Conservation (phyloP, 92 coral and sea anemone species). For the Pocillopora grandis region DNA sequence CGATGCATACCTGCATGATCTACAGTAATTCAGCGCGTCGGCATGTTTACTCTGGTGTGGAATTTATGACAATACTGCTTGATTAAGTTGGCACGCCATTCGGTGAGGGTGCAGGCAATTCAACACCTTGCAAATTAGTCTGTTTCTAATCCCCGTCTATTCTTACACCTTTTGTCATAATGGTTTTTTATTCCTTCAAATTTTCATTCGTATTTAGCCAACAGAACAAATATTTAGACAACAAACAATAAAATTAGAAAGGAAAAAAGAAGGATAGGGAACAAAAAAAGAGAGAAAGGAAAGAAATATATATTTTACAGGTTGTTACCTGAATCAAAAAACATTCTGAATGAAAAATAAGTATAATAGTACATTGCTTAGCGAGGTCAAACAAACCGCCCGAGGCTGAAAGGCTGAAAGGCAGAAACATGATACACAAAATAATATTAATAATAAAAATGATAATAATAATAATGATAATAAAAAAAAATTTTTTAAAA, state of each 20-base stretch:
- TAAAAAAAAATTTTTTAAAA: too few relatives aligned
- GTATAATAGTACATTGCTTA: too few relatives aligned
- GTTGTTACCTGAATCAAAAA: too few relatives aligned
- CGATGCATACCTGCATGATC: conserved; percentile 34
- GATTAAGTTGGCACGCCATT: conserved; percentile 8
- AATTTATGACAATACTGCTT: conserved; percentile 21
- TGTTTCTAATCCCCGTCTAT: background rate
- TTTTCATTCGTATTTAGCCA: background rate
- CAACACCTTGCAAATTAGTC: conserved; percentile 26
- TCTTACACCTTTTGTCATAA: background rate
- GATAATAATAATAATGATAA: too few relatives aligned
- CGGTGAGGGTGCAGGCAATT: background rate
- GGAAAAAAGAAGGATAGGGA: background rate
- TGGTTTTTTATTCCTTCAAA: background rate
- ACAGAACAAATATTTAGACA: background rate
- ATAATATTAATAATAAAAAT: too few relatives aligned
- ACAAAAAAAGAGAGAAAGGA: too few relatives aligned
- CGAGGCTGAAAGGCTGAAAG: too few relatives aligned
- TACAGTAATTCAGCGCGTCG: conserved; percentile 8
- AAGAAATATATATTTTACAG: too few relatives aligned
- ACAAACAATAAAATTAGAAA: background rate
- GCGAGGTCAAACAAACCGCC: too few relatives aligned
- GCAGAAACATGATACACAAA: too few relatives aligned
- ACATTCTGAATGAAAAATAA: too few relatives aligned
- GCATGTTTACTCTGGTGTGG: conserved; percentile 16